Conservation (phyloP, 2,113 vertebrate species). For the Xenopus borealis region DNA sequence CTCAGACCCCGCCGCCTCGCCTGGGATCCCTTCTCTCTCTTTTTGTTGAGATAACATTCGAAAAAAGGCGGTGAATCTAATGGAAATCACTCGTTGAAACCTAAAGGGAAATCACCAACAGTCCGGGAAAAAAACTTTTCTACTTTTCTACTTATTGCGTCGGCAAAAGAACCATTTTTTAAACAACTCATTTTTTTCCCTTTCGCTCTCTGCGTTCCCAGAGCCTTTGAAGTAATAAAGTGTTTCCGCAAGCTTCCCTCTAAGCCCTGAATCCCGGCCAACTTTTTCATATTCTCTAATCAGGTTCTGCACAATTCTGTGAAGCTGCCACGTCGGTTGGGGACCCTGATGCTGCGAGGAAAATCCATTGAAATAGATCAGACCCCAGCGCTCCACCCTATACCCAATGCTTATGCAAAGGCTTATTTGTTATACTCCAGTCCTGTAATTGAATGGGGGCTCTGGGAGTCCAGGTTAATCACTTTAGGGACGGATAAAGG, state of each 20-base stretch:
- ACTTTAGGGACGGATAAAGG: too few relatives aligned
- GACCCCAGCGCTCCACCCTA: too few relatives aligned
- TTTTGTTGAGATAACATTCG: conserved; percentile 8
- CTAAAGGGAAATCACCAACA: conserved; percentile 24
- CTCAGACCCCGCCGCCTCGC: neutral
- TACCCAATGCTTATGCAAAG: too few relatives aligned
- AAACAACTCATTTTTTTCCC: conserved; percentile 1
- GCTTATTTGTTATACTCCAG: too few relatives aligned
- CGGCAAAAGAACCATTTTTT: conserved; percentile 24
- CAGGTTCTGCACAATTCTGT: too few relatives aligned
- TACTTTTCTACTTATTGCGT: conserved; percentile 25
- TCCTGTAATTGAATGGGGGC: too few relatives aligned
- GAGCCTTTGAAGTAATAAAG: conserved; percentile 25
- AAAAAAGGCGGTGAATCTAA: conserved; percentile 17
- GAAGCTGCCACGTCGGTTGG: too few relatives aligned
- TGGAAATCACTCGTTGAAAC: conserved; percentile 6
- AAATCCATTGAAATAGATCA: too few relatives aligned
- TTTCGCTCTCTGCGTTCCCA: neutral
- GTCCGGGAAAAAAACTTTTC: neutral
- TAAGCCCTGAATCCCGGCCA: conserved; percentile 4
- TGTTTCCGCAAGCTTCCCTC: neutral
- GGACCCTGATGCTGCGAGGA: too few relatives aligned
- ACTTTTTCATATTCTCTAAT: neutral
- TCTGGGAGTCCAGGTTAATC: too few relatives aligned
- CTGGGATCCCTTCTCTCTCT: conserved; percentile 14